Evolutionary conservation across 1,140 invertebrate genomes (phyloP), one percentile per base, ranked within the genome.

Genomic region (Asbolus verrucosus): DNA sequence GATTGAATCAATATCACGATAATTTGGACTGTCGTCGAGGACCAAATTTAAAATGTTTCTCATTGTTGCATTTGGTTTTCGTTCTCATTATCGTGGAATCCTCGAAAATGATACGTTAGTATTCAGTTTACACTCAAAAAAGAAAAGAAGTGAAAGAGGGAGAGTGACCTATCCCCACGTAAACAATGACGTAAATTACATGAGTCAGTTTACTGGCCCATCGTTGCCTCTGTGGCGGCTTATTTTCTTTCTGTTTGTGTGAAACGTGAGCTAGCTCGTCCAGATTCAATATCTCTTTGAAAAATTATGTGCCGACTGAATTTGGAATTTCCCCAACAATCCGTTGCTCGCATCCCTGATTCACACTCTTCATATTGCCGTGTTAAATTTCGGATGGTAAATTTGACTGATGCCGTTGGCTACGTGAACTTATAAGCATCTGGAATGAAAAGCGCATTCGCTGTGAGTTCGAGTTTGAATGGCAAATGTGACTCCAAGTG

Each of bases 401-500:
- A 54, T 54, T 36, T 54, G 46, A 54, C 46, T 54, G 19, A 54
- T 54, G 46, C 46, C 46, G 19, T 8, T 54, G 46, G 46, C 46
- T 54, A 54, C 46, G 21, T 24, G 46, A 54, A 54, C 46, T 54
- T 54, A 54, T 54, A 54, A 54, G 46, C 21, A 21, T 54, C 46
- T 54, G 19, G 21, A 54, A 54, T 54, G 46, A 54, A 54, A 50
- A 54, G 46, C 24, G 46, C 21, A 27, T 54, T 54, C n/a, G 46
- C 9, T 27, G 46, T 27, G 43, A 50, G 43, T 50, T 19, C 43
- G 43, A 41, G 15, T 65, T 69, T 62, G 54, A 69, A 62, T 62
- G 67, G 59, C 67, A 62, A 69, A 69, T 69, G 54, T 69, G 59
- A 33, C 54, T 39, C 9, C 38, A 62, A 62, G 59, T 50, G 67